These are phyloP conservation scores for Struthidea cinerea DNA, from an alignment of 2,113 vertebrate genomes.

Conservation along the genomic window DNA sequence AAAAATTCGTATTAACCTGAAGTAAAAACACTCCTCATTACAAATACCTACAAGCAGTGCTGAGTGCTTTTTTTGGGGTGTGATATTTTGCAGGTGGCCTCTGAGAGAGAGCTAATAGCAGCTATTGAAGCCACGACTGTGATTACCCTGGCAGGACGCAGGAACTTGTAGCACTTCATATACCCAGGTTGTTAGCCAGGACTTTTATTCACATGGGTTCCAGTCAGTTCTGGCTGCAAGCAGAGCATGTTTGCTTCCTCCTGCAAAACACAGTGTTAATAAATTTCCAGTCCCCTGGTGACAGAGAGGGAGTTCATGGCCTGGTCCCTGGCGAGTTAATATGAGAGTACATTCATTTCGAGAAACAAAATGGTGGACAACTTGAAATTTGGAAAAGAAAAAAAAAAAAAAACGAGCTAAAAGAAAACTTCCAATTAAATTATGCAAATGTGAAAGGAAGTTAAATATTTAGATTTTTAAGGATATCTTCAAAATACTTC, in stretches of 20 bases:
- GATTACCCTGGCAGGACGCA: neutral
- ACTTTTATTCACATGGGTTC: neutral
- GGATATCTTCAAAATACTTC: conserved; percentile 4
- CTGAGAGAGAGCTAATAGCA: neutral
- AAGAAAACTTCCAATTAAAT: neutral
- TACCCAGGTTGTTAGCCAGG: neutral
- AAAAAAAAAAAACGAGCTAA: neutral
- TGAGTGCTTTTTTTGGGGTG: neutral
- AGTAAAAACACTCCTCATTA: neutral
- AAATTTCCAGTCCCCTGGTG: neutral
- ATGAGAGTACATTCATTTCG: neutral
- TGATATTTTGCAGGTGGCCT: neutral
- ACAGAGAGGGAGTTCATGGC: neutral
- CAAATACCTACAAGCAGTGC: neutral
- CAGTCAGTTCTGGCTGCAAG: neutral
- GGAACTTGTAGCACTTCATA: neutral
- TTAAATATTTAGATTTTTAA: conserved; percentile 51
- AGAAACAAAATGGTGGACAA: neutral
- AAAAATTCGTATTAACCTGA: neutral
- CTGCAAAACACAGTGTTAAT: neutral
- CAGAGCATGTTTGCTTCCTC: neutral
- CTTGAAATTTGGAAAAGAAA: neutral
- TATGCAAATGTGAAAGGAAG: neutral
- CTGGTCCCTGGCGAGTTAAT: neutral
- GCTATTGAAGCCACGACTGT: neutral